Evolutionary conservation across 2,113 vertebrate species (phyloP), one percentile per base, ranked within the genome.

Genomic region (Melanocharis versteri): DNA sequence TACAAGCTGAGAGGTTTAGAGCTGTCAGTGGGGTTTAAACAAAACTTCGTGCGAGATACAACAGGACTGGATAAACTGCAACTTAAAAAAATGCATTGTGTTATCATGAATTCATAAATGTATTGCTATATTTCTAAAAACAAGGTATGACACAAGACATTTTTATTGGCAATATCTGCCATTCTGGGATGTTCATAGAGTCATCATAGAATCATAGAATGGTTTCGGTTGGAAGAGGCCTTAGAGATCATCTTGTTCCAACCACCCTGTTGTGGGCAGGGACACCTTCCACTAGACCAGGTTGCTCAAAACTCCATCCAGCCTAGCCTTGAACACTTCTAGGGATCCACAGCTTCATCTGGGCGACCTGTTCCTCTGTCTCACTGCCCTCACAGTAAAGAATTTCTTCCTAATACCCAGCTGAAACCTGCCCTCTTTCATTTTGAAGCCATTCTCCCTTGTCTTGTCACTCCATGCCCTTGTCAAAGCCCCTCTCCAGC

Each of bases 251-350:
- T 30, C 33, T 23, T 4, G 1, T 51, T 73, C 51, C 37, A 58
- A 7, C 37, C 3, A 10, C 4, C 2, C 37, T 48, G 18, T 35
- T 2, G 1, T 47, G 17, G 21, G 8, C 17, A 69, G 30, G 17
- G 18, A 27, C 40, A 69, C 22, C 2, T 83, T 62, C 17, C 18
- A 42, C 26, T 48, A 31, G 4, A 26, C 7, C 40, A 61, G 21
- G 7, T 48, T 54, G 11, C n/a, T 54, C 21, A 27, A 35, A 77
- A 35, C 35, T 39, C 47, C 35, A 42, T 61, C 60, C 47, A 76
- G 1, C 10, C 35, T 69, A 47, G 11, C n/a, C 47, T 54, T 54
- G 40, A 48, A 16, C 26, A 37, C 14, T 62, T 37, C 15, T 28
- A 61, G 35, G 5, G 26, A 28, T 54, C n/a, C 54, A 66, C 39